Percentiles rank a stretch among this genome's conserved stretches.
phyloP scores from a whole-genome alignment of 2,113 vertebrate genomes.

The Coptodon bakossiorum region DNA sequence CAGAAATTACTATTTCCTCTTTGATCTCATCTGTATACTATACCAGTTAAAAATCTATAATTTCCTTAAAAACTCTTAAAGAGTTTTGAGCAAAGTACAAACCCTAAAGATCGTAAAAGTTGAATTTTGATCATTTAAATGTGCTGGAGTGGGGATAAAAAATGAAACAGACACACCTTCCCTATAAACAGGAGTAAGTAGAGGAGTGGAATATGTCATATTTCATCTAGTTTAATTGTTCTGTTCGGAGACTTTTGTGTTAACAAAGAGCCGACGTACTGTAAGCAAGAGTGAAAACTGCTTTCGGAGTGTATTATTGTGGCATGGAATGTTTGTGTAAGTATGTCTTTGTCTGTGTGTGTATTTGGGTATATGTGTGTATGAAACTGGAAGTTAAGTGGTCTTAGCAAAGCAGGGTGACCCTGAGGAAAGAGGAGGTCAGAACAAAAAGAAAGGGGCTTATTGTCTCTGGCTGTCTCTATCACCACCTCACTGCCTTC shows the following conservation, averaged over 20 bases:
- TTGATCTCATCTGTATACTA: background rate
- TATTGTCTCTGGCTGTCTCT: conserved; percentile 30
- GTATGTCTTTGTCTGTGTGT: background rate
- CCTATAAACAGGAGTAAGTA: background rate
- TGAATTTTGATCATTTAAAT: background rate
- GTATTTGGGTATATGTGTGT: background rate
- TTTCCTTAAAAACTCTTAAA: background rate
- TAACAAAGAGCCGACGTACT: background rate
- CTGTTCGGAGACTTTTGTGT: background rate
- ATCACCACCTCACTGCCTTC: conserved; percentile 16
- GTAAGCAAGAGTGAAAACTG: background rate
- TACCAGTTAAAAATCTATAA: background rate
- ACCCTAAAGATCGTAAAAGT: background rate
- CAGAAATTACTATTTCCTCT: background rate
- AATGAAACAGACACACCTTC: background rate
- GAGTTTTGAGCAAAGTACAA: background rate
- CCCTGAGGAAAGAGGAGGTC: conserved; percentile 23
- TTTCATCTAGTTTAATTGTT: background rate
- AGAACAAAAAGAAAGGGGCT: conserved; percentile 21
- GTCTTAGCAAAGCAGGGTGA: conserved; percentile 16
- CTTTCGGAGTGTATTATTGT: background rate
- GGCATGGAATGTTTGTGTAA: background rate
- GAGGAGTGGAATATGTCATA: background rate
- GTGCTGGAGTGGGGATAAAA: background rate
- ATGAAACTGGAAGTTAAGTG: conserved; percentile 42